Percentiles rank a stretch among this genome's conserved stretches.
Evolutionary conservation across 2,888 invertebrate species (phyloP).

Genomic region (Apamea epomidion): DNA sequence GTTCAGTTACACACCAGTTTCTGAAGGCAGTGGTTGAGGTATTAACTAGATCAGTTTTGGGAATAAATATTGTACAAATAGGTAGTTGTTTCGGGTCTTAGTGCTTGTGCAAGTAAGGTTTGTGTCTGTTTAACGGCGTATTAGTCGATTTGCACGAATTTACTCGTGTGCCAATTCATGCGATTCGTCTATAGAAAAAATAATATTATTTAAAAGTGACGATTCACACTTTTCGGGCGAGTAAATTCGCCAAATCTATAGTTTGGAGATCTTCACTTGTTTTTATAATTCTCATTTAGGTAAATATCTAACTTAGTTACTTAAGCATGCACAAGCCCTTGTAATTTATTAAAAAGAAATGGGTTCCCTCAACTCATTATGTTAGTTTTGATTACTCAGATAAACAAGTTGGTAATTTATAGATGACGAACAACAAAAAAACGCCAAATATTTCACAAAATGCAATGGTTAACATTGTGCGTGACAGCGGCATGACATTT

Average conservation of each 20-base stretch:
- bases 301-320: background rate
- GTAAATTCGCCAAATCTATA: too few relatives aligned
- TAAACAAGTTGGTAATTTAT: background rate
- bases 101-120: background rate
- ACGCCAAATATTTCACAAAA: background rate
- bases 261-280: too few relatives aligned
- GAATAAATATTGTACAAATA: background rate
- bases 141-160: background rate
- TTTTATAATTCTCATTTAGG: too few relatives aligned
- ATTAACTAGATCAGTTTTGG: background rate
- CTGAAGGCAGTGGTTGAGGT: too few relatives aligned
- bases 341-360: background rate
- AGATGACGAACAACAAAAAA: background rate
- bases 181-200: too few relatives aligned
- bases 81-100: background rate
- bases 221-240: too few relatives aligned
- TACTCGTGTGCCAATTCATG: too few relatives aligned
- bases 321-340: background rate
- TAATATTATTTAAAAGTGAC: too few relatives aligned
- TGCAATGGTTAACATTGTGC: slow-evolving; percentile 7
- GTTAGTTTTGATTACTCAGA: background rate
- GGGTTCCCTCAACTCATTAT: background rate
- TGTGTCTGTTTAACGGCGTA: background rate
- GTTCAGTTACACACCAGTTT: background rate
- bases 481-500: slow-evolving; percentile 28